phyloP scores from a whole-genome alignment of 2,797 vertebrate species.

The Rhabdomys pumilio region DNA sequence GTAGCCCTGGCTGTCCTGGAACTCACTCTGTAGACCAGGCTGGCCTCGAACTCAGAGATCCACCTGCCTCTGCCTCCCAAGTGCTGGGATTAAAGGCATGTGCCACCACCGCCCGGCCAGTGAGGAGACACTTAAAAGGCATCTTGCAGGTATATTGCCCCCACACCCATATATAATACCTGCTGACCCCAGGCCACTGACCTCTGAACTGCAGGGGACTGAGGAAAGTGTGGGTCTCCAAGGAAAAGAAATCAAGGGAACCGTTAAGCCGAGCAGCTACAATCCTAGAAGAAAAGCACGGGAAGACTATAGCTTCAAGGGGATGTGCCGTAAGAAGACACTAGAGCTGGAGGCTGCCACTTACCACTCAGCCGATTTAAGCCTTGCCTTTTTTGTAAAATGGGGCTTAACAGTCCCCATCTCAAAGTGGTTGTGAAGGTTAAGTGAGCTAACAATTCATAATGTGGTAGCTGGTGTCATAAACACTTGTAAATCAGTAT shows the following conservation, averaged over 20 bases:
- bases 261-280: conserved; percentile 96
- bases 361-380: neutral
- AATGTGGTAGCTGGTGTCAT: neutral
- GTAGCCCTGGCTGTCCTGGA: too few relatives aligned
- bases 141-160: neutral
- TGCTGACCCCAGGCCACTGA: conserved; percentile 73
- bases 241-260: conserved; percentile 96
- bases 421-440: neutral
- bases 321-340: neutral
- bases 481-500: neutral
- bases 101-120: neutral
- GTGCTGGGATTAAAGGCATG: too few relatives aligned
- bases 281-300: conserved; percentile 90
- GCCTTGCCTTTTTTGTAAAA: neutral
- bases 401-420: neutral
- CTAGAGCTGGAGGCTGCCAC: neutral
- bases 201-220: conserved; percentile 95
- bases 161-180: neutral
- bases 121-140: neutral
- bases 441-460: neutral
- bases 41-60: too few relatives aligned
- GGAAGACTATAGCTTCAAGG: neutral
- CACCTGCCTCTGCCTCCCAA: too few relatives aligned
- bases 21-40: too few relatives aligned
- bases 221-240: conserved; percentile 93